A percentile compares a stretch with the other conserved stretches of the same genome.
Conservation (phyloP, 2,888 invertebrate genomes). For the Leistus spinibarbis region DNA sequence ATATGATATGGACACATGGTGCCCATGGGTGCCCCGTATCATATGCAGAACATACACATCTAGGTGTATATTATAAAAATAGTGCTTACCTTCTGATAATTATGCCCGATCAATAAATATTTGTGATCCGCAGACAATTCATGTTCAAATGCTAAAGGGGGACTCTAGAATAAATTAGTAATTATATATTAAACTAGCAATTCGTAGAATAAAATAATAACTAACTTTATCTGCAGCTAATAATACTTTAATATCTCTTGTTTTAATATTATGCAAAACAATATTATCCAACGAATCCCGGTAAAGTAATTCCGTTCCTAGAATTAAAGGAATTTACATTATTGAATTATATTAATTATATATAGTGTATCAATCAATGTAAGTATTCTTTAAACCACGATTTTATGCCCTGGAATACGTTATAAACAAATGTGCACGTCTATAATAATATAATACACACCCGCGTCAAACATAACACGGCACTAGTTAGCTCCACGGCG, state of each 20-base stretch:
- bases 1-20: no score
- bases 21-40: no score
- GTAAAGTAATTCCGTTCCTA: constrained; percentile 70
- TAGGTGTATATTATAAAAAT: no score
- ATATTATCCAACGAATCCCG: constrained; percentile 65
- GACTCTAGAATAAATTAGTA: constrained; percentile 49
- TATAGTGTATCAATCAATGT: no score
- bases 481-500: no score
- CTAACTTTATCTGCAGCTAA: constrained; percentile 61
- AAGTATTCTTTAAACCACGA: no score
- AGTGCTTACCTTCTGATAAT: constrained; percentile 67
- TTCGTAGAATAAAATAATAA: constrained; percentile 46
- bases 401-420: no score
- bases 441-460: no score
- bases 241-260: constrained; percentile 55
- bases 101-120: constrained; percentile 67
- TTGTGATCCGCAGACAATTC: constrained; percentile 70
- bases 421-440: no score
- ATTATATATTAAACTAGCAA: neutral
- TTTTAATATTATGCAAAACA: constrained; percentile 61
- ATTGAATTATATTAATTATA: no score
- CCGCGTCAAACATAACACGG: no score
- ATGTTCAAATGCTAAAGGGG: constrained; percentile 59
- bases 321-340: constrained; percentile 51
- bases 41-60: constrained; percentile 10